phyloP scores from a whole-genome alignment of 1,140 invertebrate genomes.

The Andricus grossulariae region DNA sequence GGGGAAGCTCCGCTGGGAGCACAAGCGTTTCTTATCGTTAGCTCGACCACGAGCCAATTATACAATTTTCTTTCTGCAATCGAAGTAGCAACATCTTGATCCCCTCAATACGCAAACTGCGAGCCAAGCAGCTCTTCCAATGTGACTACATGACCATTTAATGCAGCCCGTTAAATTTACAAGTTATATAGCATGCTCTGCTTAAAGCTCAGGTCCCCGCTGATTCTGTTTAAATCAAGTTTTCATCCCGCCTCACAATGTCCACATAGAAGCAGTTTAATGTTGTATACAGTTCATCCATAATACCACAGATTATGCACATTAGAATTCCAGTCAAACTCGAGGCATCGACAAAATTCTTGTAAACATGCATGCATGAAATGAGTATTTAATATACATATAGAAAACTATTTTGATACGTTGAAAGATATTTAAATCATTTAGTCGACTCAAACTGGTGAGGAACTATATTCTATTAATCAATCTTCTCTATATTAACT shows the following conservation, averaged over 20 bases:
- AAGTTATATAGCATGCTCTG: background rate
- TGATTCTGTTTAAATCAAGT: slow-evolving; percentile 5
- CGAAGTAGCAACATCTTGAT: slow-evolving; percentile 26
- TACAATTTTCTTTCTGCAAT: slow-evolving; percentile 23
- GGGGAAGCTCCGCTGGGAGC: slow-evolving; percentile 8
- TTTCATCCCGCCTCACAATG: background rate
- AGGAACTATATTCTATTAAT: background rate
- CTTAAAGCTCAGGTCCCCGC: background rate
- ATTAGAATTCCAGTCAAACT: background rate
- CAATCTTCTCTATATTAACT: background rate
- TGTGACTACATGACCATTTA: slow-evolving; percentile 15
- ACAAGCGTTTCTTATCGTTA: slow-evolving; percentile 20
- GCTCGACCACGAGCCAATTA: slow-evolving; percentile 22
- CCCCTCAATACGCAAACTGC: slow-evolving; percentile 14
- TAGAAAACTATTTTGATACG: slow-evolving; percentile 1
- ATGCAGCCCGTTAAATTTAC: slow-evolving; percentile 9
- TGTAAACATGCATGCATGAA: background rate
- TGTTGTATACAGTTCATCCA: background rate
- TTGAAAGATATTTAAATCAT: background rate
- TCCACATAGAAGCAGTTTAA: slow-evolving; percentile 7
- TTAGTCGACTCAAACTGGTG: background rate
- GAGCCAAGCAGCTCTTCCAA: slow-evolving; percentile 6
- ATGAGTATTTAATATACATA: background rate
- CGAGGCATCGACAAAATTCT: slow-evolving; percentile 9
- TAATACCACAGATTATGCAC: slow-evolving; percentile 4